Conservation (phyloP, 2,888 invertebrate genomes). For the Eudasyphora cyanicolor region DNA sequence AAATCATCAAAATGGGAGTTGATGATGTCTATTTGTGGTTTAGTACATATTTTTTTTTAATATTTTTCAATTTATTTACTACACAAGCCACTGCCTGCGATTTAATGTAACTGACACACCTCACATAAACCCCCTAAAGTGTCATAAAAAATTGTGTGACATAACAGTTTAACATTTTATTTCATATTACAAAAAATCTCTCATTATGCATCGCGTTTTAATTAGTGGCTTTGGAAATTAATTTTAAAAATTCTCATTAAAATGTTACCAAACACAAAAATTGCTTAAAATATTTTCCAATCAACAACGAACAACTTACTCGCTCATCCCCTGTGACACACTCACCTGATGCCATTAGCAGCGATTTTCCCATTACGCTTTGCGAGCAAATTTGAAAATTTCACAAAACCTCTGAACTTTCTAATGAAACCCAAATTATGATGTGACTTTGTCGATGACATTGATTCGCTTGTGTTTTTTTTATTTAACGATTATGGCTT, state of each 20-base stretch:
- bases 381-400: slow-evolving; percentile 31
- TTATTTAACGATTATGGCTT: slow-evolving; percentile 2
- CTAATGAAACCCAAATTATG: slow-evolving; percentile 49
- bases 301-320: background rate
- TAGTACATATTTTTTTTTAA: no score
- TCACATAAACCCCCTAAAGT: no score
- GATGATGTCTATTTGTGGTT: no score
- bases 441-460: slow-evolving; percentile 33
- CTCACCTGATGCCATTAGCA: slow-evolving; percentile 34
- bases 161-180: no score
- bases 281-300: background rate
- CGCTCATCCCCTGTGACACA: background rate
- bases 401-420: slow-evolving; percentile 51
- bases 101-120: no score
- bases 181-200: background rate
- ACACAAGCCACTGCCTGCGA: no score
- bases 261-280: background rate
- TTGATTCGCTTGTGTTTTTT: background rate
- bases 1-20: no score
- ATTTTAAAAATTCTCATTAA: background rate
- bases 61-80: no score
- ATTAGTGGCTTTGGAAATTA: background rate
- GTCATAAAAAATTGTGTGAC: no score
- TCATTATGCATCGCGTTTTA: background rate
- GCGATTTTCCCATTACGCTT: background rate